Base-by-base conservation (phyloP, 2,797 vertebrate genomes). In the Lacerta agilis region DNA sequence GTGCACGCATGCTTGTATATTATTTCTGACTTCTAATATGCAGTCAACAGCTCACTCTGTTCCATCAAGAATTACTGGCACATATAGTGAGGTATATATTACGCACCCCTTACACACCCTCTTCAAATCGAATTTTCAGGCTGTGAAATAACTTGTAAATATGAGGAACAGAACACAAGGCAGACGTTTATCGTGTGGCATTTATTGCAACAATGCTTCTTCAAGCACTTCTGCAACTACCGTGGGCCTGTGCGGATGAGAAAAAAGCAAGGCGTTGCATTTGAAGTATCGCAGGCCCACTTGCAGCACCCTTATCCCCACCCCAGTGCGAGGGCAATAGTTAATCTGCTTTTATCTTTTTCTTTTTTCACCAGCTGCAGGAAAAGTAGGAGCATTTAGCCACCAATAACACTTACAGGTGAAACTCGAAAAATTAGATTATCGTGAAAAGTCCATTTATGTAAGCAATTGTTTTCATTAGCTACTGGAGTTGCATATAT, bases 1-100 rank as follows among this genome's bases (percentile, higher is more conserved):
- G 2, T 90, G 67, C 7, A n/a, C 17, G 75, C 1, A 72, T 66
- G 3, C 75, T 92, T 90, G 36, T 67, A n/a, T 82, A 61, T 85
- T 5, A 49, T 89, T 92, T 90, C 84, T 27, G 43, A 13, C 10
- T 91, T 90, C 23, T 84, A 3, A 71, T 41, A 81, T 8, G 11
- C 17, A 89, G 66, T 66, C 23, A 43, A 83, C 72, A 36, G 71
- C 2, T 6, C 84, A 79, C 29, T 86, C 71, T 81, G 13, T 78
- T 86, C 27, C 15, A 25, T 77, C 49, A 15, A 79, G 87, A 92
- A 86, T 71, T 86, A 36, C 1, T 82, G 33, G 55, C 23, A 72
- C 8, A 69, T 20, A 71, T 13, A 43, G 5, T 33, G n/a, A 61
- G 23, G 5, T 64, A 23, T 66, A 58, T 71, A 83, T 43, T n/a